Evolutionary conservation across 2,797 vertebrate genomes (phyloP).

Genomic region (Acanthurus tractus): DNA sequence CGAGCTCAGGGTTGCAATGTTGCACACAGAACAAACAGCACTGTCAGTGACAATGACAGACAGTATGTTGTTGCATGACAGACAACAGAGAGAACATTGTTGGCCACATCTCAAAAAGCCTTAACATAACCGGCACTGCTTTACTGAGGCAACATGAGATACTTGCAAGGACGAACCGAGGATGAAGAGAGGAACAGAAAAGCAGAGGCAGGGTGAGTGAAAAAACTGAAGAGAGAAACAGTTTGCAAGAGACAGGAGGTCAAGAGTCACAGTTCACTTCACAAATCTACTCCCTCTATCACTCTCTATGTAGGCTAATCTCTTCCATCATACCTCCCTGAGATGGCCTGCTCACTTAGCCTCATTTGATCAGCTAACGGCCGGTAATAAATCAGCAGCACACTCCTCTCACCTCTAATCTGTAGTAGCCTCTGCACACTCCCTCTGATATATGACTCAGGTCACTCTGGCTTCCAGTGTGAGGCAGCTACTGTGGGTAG

Average conservation of each 20-base stretch:
- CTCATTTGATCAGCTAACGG: slow-evolving; percentile 77
- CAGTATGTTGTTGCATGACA: slow-evolving; percentile 20
- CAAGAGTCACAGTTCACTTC: slow-evolving; percentile 39
- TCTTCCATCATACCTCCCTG: slow-evolving; percentile 76
- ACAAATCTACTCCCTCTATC: slow-evolving; percentile 59
- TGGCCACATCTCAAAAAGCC: slow-evolving; percentile 23
- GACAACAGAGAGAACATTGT: slow-evolving; percentile 2
- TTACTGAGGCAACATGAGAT: not conserved
- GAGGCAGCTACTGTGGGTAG: slow-evolving; percentile 30
- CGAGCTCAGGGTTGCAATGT: not conserved
- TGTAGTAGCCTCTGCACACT: slow-evolving; percentile 45
- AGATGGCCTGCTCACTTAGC: slow-evolving; percentile 72
- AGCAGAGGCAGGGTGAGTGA: slow-evolving; percentile 10
- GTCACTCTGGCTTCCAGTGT: slow-evolving; percentile 23
- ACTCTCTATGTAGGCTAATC: slow-evolving; percentile 75
- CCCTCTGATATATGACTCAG: slow-evolving; percentile 66
- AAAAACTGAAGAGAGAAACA: slow-evolving; percentile 24
- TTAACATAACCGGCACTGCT: not conserved
- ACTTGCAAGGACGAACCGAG: not conserved
- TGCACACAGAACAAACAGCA: not conserved
- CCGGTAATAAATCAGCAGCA: slow-evolving; percentile 75
- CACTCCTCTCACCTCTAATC: slow-evolving; percentile 66
- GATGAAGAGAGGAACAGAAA: not conserved
- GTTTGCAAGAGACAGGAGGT: slow-evolving; percentile 43
- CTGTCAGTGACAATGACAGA: slow-evolving; percentile 9